phyloP scores from a whole-genome alignment of 2,888 invertebrate genomes.

The Adelphocoris suturalis region DNA sequence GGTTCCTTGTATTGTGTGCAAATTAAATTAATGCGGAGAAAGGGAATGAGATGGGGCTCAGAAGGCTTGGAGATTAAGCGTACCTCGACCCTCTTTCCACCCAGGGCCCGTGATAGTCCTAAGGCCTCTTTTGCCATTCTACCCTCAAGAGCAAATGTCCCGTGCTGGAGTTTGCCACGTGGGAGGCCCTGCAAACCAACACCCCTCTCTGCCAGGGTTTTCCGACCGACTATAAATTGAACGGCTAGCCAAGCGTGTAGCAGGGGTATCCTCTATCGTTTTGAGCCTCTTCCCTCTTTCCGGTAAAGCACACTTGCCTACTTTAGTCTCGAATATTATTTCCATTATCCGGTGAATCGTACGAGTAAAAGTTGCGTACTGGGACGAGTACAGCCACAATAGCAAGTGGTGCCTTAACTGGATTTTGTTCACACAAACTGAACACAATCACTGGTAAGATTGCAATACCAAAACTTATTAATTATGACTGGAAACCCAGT shows the following conservation, averaged over 20 bases:
- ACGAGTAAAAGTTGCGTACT: no score
- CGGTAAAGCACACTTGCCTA: background rate
- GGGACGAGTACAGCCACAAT: no score
- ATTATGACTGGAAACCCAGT: no score
- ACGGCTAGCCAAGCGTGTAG: constrained; percentile 39
- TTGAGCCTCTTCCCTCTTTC: background rate
- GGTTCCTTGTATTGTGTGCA: constrained; percentile 48
- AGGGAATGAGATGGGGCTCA: constrained; percentile 53
- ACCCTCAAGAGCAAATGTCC: constrained; percentile 34
- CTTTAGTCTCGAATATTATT: background rate
- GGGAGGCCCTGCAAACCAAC: constrained; percentile 26
- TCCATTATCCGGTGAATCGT: background rate
- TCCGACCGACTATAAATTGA: constrained; percentile 43
- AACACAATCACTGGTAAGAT: no score
- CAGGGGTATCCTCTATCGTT: constrained; percentile 30
- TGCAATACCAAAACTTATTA: no score
- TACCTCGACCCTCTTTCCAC: constrained; percentile 6
- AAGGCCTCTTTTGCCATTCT: constrained; percentile 43
- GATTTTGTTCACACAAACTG: no score
- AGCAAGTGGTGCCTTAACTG: no score
- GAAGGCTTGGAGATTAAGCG: constrained; percentile 41
- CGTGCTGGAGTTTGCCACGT: constrained; percentile 47
- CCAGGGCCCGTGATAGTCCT: constrained; percentile 11
- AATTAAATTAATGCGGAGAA: constrained; percentile 58
- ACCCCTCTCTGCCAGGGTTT: background rate